phyloP scores from a whole-genome alignment of 1,140 invertebrate species.

The Pseudomyrmex cubaensis region DNA sequence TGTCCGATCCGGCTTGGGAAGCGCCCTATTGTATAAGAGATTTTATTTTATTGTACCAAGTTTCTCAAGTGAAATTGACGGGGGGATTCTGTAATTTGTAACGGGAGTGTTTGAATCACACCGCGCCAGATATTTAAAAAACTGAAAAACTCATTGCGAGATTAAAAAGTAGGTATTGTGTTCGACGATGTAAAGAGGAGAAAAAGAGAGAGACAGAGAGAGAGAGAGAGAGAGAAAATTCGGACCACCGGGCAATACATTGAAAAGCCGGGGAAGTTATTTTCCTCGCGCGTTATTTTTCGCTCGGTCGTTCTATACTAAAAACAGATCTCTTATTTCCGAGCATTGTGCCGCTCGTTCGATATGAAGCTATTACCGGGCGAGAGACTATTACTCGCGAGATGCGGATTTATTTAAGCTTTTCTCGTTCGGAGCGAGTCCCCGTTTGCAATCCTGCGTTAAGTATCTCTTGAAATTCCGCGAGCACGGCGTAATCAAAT shows the following conservation, averaged over 20 bases:
- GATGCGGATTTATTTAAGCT: slow-evolving; percentile 33
- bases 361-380: slow-evolving; percentile 14
- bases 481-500: slow-evolving; percentile 32
- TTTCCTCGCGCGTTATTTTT: neutral
- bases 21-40: too few relatives aligned
- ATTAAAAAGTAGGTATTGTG: neutral
- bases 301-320: neutral
- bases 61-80: too few relatives aligned
- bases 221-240: neutral
- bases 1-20: too few relatives aligned
- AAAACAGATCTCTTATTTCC: slow-evolving; percentile 4
- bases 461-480: slow-evolving; percentile 34
- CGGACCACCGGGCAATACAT: neutral
- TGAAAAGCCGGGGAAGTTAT: neutral
- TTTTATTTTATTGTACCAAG: too few relatives aligned
- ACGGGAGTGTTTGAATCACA: neutral
- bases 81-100: too few relatives aligned
- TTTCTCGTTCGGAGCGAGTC: neutral
- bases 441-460: slow-evolving; percentile 1
- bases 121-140: neutral
- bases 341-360: neutral
- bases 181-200: too few relatives aligned
- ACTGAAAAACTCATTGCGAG: neutral
- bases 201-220: neutral
- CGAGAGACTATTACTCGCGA: neutral